phyloP scores from a whole-genome alignment of 1,140 invertebrate genomes.

The Scaptomyza hsui region DNA sequence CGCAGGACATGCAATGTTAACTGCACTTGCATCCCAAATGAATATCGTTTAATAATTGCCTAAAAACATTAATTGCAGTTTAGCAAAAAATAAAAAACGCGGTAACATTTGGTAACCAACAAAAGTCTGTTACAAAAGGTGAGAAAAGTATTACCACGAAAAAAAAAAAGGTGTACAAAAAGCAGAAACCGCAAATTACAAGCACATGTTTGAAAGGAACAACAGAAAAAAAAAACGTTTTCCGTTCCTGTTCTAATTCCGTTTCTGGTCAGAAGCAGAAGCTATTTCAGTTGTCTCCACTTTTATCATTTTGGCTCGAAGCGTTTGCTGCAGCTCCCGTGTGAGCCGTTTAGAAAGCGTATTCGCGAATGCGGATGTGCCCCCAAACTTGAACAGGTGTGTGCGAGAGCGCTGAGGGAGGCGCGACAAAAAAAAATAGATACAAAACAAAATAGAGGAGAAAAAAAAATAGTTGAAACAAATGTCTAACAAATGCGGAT shows the following conservation, averaged over 20 bases:
- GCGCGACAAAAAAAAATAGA: slow-evolving; percentile 32
- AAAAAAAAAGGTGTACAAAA: slow-evolving; percentile 23
- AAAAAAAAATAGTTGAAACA: slow-evolving; percentile 37
- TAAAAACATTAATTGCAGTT: slow-evolving; percentile 55
- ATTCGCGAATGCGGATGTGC: slow-evolving; percentile 13
- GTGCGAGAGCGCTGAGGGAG: slow-evolving; percentile 64
- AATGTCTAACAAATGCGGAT: slow-evolving; percentile 72
- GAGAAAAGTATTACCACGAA: slow-evolving; percentile 73
- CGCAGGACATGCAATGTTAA: slow-evolving; percentile 51
- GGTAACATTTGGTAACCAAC: slow-evolving; percentile 36
- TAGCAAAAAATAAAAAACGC: slow-evolving; percentile 6
- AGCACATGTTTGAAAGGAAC: slow-evolving; percentile 63
- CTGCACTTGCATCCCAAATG: slow-evolving; percentile 22
- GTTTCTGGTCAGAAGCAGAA: neutral
- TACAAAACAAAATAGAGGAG: slow-evolving; percentile 3
- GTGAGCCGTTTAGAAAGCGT: slow-evolving; percentile 61
- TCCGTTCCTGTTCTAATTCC: slow-evolving; percentile 51
- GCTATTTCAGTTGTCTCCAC: slow-evolving; percentile 48
- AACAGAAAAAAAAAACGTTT: slow-evolving; percentile 13
- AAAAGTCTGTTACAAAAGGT: slow-evolving; percentile 47
- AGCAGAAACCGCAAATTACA: slow-evolving; percentile 67
- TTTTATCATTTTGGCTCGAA: slow-evolving; percentile 44
- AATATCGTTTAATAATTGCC: slow-evolving; percentile 52
- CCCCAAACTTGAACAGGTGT: slow-evolving; percentile 67
- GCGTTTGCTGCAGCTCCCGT: slow-evolving; percentile 40